phyloP scores from a whole-genome alignment of 2,888 invertebrate species.

The Leucophenga maculata region DNA sequence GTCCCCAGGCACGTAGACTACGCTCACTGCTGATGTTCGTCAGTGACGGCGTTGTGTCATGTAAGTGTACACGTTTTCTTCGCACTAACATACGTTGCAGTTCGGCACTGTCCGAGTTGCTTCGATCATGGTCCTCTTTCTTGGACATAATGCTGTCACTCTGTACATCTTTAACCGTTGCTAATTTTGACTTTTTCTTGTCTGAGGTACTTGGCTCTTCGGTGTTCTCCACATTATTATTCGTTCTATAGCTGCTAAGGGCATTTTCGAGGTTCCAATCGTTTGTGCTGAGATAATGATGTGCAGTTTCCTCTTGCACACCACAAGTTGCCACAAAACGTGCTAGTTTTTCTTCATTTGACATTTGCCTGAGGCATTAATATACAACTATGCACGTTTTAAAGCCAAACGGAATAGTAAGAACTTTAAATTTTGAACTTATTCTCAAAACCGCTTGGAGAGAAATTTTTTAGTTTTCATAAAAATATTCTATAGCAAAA shows the following conservation, averaged over 20 bases:
- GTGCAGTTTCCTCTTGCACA: conserved; percentile 45
- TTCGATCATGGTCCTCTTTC: conserved; percentile 27
- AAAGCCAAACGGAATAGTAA: no score
- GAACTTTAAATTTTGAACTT: neutral
- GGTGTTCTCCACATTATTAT: conserved; percentile 26
- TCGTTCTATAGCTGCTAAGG: conserved; percentile 30
- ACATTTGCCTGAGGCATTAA: conserved; percentile 46
- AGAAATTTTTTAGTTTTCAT: neutral
- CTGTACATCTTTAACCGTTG: neutral
- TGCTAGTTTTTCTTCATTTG: conserved; percentile 51
- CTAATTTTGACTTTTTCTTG: neutral
- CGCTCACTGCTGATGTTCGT: conserved; percentile 51
- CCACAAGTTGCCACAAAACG: conserved; percentile 51
- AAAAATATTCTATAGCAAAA: no score
- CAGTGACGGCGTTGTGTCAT: conserved; percentile 51
- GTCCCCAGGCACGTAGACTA: conserved; percentile 52
- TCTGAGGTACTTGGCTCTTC: neutral
- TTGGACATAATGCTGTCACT: neutral
- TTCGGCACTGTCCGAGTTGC: conserved; percentile 34
- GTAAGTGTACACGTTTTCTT: conserved; percentile 39
- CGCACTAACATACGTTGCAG: neutral
- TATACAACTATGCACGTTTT: no score
- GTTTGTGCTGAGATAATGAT: conserved; percentile 42
- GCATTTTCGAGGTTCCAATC: conserved; percentile 51
- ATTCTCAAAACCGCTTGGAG: no score